Evolutionary conservation across 1,140 invertebrate genomes (phyloP).

Genomic region (Pseudomyrmex dendroicus): DNA sequence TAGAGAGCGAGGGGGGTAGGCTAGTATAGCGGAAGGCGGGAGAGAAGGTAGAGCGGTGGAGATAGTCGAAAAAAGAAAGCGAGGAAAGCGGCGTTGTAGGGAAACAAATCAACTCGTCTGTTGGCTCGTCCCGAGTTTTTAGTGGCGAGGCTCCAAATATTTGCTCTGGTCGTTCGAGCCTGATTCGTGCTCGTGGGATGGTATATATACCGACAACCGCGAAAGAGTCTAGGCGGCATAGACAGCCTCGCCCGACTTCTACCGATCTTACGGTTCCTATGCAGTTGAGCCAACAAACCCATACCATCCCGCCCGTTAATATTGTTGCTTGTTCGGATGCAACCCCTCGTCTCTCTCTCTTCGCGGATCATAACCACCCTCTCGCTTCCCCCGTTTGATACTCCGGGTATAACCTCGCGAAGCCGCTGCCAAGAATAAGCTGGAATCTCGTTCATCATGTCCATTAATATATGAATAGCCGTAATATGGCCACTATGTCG

Average conservation of each 20-base stretch:
- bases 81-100: conserved; percentile 77
- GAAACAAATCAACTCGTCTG: conserved; percentile 84
- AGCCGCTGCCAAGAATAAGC: conserved; percentile 81
- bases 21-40: conserved; percentile 47
- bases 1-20: background rate
- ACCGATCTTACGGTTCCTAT: conserved; percentile 52
- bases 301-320: conserved; percentile 58
- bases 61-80: conserved; percentile 63
- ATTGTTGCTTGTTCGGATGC: conserved; percentile 67
- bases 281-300: conserved; percentile 71
- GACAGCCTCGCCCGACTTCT: conserved; percentile 52
- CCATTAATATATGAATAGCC: conserved; percentile 82
- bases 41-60: conserved; percentile 30
- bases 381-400: conserved; percentile 60
- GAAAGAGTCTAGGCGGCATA: conserved; percentile 40
- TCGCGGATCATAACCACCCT: conserved; percentile 4
- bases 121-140: conserved; percentile 84
- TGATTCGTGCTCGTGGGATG: conserved; percentile 67
- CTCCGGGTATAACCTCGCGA: conserved; percentile 36
- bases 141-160: conserved; percentile 85
- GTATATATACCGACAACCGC: conserved; percentile 73
- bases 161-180: conserved; percentile 79
- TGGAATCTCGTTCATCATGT: conserved; percentile 80
- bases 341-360: conserved; percentile 36
- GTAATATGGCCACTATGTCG: conserved; percentile 75